A percentile compares a stretch with the other conserved stretches of the same genome.
Conservation (phyloP, 2,888 invertebrate species). For the Diachrysia chrysitis region DNA sequence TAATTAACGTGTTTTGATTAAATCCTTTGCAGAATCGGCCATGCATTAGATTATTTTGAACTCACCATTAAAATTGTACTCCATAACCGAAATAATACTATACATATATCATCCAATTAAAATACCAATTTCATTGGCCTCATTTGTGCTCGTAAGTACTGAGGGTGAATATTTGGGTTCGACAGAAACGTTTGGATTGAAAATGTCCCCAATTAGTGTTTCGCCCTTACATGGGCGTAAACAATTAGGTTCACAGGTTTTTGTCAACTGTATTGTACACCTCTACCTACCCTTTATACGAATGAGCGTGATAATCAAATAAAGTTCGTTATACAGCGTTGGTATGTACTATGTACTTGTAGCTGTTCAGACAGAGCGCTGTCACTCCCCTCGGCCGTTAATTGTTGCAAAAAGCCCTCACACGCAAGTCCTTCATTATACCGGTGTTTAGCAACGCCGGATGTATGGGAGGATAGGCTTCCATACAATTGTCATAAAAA, state of each 20-base stretch:
- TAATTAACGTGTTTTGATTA: slow-evolving; percentile 6
- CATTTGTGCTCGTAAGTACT: neutral
- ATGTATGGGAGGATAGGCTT: slow-evolving; percentile 16
- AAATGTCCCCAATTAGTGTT: neutral
- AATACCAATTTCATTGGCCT: neutral
- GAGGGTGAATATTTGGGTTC: neutral
- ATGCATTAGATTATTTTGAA: slow-evolving; percentile 6
- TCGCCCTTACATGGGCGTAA: neutral
- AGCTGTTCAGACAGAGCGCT: slow-evolving; percentile 41
- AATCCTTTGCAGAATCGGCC: neutral
- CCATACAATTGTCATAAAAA: neutral
- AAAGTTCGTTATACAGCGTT: slow-evolving; percentile 28
- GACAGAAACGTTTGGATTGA: neutral
- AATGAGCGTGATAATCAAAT: slow-evolving; percentile 15
- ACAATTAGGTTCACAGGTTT: neutral
- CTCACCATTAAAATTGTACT: neutral
- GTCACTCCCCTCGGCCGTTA: slow-evolving; percentile 60
- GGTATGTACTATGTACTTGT: slow-evolving; percentile 21
- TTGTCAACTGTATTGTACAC: neutral
- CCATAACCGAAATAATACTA: neutral
- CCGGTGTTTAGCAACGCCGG: slow-evolving; percentile 33
- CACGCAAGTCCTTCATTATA: slow-evolving; percentile 56
- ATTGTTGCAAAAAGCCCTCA: slow-evolving; percentile 68
- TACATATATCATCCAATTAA: neutral
- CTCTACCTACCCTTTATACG: neutral